phyloP scores from a whole-genome alignment of 2,888 invertebrate genomes.

The Rhimphoctona megacephalus region DNA sequence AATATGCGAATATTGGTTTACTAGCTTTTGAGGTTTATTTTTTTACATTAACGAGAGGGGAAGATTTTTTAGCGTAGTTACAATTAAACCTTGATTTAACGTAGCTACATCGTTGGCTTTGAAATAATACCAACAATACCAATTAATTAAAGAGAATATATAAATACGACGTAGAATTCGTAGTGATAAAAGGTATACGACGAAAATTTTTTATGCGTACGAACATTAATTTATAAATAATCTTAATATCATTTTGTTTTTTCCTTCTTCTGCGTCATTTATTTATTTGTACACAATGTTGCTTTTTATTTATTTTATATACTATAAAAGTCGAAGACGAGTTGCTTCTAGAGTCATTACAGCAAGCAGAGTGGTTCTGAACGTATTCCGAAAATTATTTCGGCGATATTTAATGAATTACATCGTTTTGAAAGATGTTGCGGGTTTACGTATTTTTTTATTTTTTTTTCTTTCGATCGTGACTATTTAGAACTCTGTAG shows the following conservation, averaged over 20 bases:
- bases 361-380: too few species aligned
- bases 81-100: too few species aligned
- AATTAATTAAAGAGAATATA: constrained; percentile 23
- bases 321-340: constrained; percentile 82
- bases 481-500: too few species aligned
- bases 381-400: too few species aligned
- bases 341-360: too few species aligned
- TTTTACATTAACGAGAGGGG: constrained; percentile 37
- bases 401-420: too few species aligned
- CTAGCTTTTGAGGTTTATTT: constrained; percentile 45
- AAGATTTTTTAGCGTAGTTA: constrained; percentile 20
- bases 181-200: constrained; percentile 60
- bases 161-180: constrained; percentile 42
- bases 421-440: too few species aligned
- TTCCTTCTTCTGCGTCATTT: constrained; percentile 36
- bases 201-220: constrained; percentile 59
- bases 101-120: constrained; percentile 40
- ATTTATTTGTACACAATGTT: constrained; percentile 70
- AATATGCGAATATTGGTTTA: constrained; percentile 63
- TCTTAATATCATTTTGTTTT: too few species aligned
- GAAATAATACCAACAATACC: constrained; percentile 46
- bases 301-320: constrained; percentile 52
- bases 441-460: too few species aligned
- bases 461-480: too few species aligned
- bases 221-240: constrained; percentile 63